Base-by-base conservation (phyloP, 2,888 invertebrate genomes). In the Apamea epomidion region DNA sequence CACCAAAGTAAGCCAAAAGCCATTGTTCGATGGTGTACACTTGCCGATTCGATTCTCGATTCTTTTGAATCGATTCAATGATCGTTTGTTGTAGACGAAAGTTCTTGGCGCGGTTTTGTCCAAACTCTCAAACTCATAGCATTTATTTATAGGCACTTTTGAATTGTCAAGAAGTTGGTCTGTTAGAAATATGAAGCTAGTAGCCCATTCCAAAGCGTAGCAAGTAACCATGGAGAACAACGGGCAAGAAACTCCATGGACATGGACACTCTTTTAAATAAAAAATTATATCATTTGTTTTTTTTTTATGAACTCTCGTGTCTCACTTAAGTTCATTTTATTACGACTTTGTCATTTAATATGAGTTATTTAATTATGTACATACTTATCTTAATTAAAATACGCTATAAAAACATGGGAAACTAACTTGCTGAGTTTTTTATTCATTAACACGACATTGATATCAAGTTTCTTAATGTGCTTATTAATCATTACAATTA, bases 1-100 rank as follows among this genome's bases (percentile, higher is more conserved):
- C 94, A 83, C 69, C 51, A 73, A 85, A 82, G 79, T 85, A 69
- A 84, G 78, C 81, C 83, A 84, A 85, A 69, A 84, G 78, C 82
- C 83, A 84, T 89, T 90, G 88, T 88, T 83, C 74, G 80, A 83
- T 83, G 77, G 78, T 77, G 77, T 75, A 71, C 64, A 69, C 65
- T 81, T 73, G 81, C 88, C 37, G 86, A 83, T 83, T 88, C 77
- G 79, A 87, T 82, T 83, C 65, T 83, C 68, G 79, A 88, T 89
- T 83, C 75, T 86, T 86, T 88, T 71, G 45, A 70, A 70, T 75
- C 79, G 74, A 75, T 79, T 74, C 37, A 16, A 67, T 37, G 64
- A 54, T 70, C 37, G 25, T 42, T 86, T 29, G 32, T 7, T 69
- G 45, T 14, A 18, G 54, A 77, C 16, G 71, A 68, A 78, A 60